Evolutionary conservation across 35 echinoderm and acorn worm species (phyloP).

Genomic region (Chiridota heheva): DNA sequence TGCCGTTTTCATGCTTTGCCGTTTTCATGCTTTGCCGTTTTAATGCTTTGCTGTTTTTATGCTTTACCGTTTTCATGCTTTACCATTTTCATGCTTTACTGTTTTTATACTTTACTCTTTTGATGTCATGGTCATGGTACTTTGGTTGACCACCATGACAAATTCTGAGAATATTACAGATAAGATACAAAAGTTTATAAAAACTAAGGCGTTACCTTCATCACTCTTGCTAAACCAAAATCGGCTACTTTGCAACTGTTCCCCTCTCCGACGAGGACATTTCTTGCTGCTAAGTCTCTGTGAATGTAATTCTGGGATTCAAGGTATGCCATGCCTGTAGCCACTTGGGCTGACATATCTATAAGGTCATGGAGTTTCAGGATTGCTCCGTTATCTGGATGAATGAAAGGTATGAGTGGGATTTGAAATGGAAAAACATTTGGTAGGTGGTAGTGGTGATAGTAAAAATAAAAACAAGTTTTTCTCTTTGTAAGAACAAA

Average conservation of each 20-base stretch:
- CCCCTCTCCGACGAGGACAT: slow-evolving; percentile 83
- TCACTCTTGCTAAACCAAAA: slow-evolving; percentile 83
- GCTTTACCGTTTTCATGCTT: no score
- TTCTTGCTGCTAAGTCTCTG: slow-evolving; percentile 86
- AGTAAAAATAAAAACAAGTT: no score
- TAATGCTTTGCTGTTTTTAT: no score
- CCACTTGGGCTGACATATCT: slow-evolving; percentile 84
- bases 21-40: no score
- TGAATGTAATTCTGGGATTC: slow-evolving; percentile 90
- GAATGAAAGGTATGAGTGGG: neutral
- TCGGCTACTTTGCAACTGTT: slow-evolving; percentile 97
- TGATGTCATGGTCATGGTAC: neutral
- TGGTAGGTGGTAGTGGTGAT: no score
- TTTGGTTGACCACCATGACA: neutral
- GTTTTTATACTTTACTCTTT: neutral
- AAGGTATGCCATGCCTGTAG: slow-evolving; percentile 88
- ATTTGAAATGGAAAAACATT: no score
- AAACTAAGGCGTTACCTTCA: slow-evolving; percentile 45
- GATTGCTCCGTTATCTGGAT: slow-evolving; percentile 62
- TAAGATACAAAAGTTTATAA: no score
- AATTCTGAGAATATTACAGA: neutral
- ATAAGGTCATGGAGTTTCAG: slow-evolving; percentile 71
- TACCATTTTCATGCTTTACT: no score
- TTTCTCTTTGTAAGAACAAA: no score
- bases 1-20: no score